Evolutionary conservation across 2,888 invertebrate genomes (phyloP), one percentile per base, ranked within the genome.

Genomic region (Apoda limacodes): DNA sequence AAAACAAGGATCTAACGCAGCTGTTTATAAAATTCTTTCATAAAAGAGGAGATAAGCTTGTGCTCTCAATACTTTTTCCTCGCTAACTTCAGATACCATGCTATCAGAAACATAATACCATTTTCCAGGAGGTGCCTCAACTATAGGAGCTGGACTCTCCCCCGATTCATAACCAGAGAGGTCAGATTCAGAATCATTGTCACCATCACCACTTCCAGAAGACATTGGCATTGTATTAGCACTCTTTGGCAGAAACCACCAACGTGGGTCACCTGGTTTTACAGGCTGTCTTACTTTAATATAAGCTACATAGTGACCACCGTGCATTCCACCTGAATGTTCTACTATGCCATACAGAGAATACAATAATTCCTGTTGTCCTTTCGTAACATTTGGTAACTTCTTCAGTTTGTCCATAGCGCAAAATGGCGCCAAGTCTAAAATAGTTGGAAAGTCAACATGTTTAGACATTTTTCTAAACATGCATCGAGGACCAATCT

Each of bases 1-100:
- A 17, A 25, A 14, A 17, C 2, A 9, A 15, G 15, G 28, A 25
- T n/a, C n/a, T n/a, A 26, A 30, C 13, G 22, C 22, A 12, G 17
- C 25, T 31, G 39, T 46, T 68, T 88, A 93, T 67, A 89, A 82
- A 64, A 97, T 90, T 66, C 97, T 86, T 71, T 98, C 97, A 69
- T 98, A 98, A 76, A 98, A 99, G 21, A 98, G 84, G 29, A 98
- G 83, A 72, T 98, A 98, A 9, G 98, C 98, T 70, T 98, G 94
- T 36, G 90, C 89, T 46, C 85, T 82, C 25, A 95, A 82, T 35
- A 97, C 97, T 42, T 85, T 83, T 2, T 88, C 86, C 65, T 95
- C 92, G 33, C 85, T 82, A 13, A 92, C 90, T 61, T 93, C 91
- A 21, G 85, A 84, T 1, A 97, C 95, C 55, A 89, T 85, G 35